Conservation (phyloP, 2,113 vertebrate species). For the Gorsachius goisagi region DNA sequence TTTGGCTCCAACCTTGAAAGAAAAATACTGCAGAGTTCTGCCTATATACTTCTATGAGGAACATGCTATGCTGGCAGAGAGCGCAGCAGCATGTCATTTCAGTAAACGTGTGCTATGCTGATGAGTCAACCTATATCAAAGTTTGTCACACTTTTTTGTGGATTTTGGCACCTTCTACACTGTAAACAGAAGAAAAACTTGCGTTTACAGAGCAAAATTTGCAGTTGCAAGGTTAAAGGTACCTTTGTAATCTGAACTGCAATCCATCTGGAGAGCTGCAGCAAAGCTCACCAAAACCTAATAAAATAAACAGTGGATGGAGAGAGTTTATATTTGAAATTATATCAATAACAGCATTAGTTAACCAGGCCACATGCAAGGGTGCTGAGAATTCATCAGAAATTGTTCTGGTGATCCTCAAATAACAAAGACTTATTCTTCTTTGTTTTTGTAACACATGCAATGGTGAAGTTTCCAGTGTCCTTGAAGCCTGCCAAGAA, state of each 20-base stretch:
- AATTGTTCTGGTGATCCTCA: slow-evolving; percentile 33
- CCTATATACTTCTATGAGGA: not conserved
- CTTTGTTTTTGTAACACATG: slow-evolving; percentile 20
- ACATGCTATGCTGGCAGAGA: not conserved
- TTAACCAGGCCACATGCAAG: slow-evolving; percentile 17
- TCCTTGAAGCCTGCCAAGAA: slow-evolving; percentile 49
- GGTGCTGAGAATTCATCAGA: slow-evolving; percentile 39
- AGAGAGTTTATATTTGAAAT: slow-evolving; percentile 49
- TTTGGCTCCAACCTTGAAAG: not conserved
- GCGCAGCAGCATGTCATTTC: not conserved
- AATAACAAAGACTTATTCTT: slow-evolving; percentile 37
- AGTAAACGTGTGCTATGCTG: not conserved
- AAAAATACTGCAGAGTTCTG: not conserved
- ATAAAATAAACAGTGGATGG: slow-evolving; percentile 47
- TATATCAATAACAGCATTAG: slow-evolving; percentile 24
- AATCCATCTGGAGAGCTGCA: not conserved
- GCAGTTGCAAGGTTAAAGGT: not conserved
- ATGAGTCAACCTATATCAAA: not conserved
- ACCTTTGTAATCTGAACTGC: slow-evolving; percentile 34
- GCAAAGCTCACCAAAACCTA: slow-evolving; percentile 22
- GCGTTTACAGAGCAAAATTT: not conserved
- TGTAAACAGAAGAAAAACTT: not conserved
- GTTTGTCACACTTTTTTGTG: not conserved
- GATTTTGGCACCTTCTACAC: slow-evolving; percentile 15
- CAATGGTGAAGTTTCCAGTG: not conserved